phyloP scores from a whole-genome alignment of 2,888 invertebrate genomes.

The Acronicta psi region DNA sequence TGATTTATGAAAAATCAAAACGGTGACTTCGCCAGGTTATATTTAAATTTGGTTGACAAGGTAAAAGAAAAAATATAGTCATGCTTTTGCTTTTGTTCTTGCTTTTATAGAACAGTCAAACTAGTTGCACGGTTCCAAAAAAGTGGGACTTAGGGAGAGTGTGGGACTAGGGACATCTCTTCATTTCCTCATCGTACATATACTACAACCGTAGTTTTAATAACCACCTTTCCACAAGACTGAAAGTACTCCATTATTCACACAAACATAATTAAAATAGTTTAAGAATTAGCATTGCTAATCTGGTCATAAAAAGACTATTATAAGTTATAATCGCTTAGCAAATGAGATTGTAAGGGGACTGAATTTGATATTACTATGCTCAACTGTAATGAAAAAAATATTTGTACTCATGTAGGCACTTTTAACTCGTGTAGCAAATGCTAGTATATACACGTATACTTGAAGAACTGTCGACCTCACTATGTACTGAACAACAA shows the following conservation, averaged over 20 bases:
- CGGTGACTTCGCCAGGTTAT: no score
- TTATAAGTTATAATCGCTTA: conserved; percentile 8
- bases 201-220: background rate
- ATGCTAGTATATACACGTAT: background rate
- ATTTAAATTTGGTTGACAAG: no score
- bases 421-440: background rate
- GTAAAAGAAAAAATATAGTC: no score
- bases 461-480: conserved; percentile 2
- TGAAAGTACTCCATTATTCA: background rate
- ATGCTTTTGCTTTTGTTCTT: no score
- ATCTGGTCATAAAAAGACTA: conserved; percentile 23
- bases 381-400: conserved; percentile 5
- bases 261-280: background rate
- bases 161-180: background rate
- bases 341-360: conserved; percentile 17
- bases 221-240: background rate
- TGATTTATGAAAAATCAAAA: no score
- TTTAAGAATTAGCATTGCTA: conserved; percentile 13
- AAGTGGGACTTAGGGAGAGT: no score
- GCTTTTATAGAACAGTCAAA: no score
- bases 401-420: background rate
- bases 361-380: conserved; percentile 3
- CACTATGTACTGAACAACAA: background rate
- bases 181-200: background rate
- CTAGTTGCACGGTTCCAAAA: no score